Conservation (phyloP, 2,888 invertebrate genomes). For the Tenthredo distinguenda region DNA sequence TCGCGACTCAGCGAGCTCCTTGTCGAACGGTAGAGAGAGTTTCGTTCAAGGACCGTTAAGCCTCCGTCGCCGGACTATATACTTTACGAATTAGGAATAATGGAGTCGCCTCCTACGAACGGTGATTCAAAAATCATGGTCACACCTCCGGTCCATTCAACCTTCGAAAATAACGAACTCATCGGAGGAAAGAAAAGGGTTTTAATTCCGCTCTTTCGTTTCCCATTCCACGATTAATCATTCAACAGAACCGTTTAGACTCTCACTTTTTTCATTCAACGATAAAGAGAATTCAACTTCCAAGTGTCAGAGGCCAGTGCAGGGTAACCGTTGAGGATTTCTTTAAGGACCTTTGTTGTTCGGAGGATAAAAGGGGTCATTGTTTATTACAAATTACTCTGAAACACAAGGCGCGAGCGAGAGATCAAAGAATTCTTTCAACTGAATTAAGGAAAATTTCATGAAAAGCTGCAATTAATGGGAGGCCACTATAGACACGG, state of each 20-base stretch:
- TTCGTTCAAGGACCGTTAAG: constrained; percentile 22
- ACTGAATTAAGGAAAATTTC: background rate
- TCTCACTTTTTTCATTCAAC: background rate
- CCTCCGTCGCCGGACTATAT: background rate
- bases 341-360: background rate
- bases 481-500: background rate
- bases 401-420: background rate
- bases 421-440: background rate
- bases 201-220: background rate
- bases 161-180: background rate
- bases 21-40: background rate
- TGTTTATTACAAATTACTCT: background rate
- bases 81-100: constrained; percentile 1
- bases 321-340: background rate
- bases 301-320: background rate
- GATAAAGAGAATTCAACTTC: background rate
- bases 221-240: background rate
- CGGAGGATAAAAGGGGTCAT: background rate
- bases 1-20: constrained; percentile 38
- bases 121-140: constrained; percentile 29
- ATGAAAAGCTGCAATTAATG: background rate
- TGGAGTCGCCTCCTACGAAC: background rate
- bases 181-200: background rate
- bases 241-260: background rate
- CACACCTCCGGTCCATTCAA: background rate